phyloP scores from a whole-genome alignment of 1,140 invertebrate genomes.

The Caenorhabditis inopinata region DNA sequence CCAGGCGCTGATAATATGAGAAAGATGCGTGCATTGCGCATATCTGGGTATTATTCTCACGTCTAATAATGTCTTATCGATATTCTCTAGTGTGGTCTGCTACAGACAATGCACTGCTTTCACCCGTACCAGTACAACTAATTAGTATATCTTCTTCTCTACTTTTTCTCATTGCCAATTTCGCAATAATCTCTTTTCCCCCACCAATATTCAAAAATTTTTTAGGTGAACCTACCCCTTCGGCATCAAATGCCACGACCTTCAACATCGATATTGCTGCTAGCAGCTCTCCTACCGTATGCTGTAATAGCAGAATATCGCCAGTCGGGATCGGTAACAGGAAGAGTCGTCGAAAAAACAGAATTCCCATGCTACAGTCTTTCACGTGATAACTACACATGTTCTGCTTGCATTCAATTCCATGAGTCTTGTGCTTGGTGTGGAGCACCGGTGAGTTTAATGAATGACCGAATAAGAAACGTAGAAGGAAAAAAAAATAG shows the following conservation, averaged over 20 bases:
- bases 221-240: background rate
- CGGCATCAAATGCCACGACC: background rate
- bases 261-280: background rate
- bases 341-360: conserved; percentile 53
- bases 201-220: background rate
- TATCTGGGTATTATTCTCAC: too few species aligned
- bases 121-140: too few species aligned
- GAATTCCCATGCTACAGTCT: conserved; percentile 66
- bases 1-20: too few species aligned
- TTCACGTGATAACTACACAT: conserved; percentile 63
- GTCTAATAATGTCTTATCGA: too few species aligned
- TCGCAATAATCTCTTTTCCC: too few species aligned
- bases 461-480: background rate
- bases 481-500: background rate
- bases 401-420: conserved; percentile 61
- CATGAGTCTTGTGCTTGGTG: conserved; percentile 66
- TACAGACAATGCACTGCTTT: too few species aligned
- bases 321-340: conserved; percentile 2
- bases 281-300: background rate
- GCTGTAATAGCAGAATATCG: conserved; percentile 11
- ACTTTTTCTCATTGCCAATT: too few species aligned
- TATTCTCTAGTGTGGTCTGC: too few species aligned
- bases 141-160: too few species aligned
- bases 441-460: conserved; percentile 54
- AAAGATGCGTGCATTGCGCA: too few species aligned